These are phyloP conservation scores for Mallotus villosus DNA, from an alignment of 2,797 vertebrate genomes.

Conservation along the genomic window DNA sequence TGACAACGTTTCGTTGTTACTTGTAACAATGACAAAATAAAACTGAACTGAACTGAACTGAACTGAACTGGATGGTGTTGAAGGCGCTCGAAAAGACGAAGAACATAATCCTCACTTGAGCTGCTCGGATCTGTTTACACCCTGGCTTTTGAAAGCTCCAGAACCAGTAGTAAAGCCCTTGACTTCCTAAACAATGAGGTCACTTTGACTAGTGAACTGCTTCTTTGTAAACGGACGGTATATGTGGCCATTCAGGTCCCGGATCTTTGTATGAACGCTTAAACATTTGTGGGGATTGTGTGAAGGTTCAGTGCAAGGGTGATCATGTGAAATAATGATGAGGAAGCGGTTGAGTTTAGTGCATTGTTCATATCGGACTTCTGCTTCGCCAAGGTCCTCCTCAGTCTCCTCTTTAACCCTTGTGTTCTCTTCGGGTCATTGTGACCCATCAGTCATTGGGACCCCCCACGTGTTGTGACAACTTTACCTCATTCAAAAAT, in stretches of 20 bases:
- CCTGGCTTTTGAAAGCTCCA: not conserved
- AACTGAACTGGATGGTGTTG: too few species aligned
- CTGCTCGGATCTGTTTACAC: not conserved
- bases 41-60: too few species aligned
- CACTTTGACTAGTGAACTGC: conserved; percentile 9
- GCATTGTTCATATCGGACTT: not conserved
- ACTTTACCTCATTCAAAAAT: too few species aligned
- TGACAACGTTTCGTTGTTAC: too few species aligned
- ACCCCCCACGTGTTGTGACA: too few species aligned
- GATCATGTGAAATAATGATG: not conserved
- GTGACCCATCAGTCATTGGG: too few species aligned
- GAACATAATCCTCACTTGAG: too few species aligned
- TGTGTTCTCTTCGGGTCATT: too few species aligned
- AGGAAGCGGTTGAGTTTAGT: not conserved
- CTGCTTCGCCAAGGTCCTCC: not conserved
- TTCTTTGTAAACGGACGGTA: conserved; percentile 31
- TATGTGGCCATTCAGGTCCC: conserved; percentile 43
- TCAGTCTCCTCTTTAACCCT: not conserved
- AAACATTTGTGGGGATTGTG: conserved; percentile 29
- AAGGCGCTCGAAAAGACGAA: too few species aligned
- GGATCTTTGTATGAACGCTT: conserved; percentile 52
- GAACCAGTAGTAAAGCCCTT: not conserved
- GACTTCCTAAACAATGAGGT: not conserved
- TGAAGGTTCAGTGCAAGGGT: not conserved
- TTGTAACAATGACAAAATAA: too few species aligned